These are phyloP conservation scores for Cataglyphis cursor DNA, from an alignment of 2,888 invertebrate genomes.

Conservation along the genomic window DNA sequence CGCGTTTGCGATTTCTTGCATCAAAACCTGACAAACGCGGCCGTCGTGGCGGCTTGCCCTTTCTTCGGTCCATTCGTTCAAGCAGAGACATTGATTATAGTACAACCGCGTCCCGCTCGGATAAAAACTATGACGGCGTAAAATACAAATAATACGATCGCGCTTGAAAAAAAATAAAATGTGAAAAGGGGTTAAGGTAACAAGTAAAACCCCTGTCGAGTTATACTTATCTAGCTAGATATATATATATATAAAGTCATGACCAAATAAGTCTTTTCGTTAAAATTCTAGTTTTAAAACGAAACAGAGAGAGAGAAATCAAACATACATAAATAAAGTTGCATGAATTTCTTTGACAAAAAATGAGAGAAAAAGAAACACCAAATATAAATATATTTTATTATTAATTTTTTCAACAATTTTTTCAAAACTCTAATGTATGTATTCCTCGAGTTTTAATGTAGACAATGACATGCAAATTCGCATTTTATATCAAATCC, in stretches of 20 bases:
- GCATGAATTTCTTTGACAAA: background rate
- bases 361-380: background rate
- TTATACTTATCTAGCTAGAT: background rate
- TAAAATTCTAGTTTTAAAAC: background rate
- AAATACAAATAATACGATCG: slow-evolving; percentile 3
- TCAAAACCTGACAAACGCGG: slow-evolving; percentile 61
- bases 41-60: slow-evolving; percentile 49
- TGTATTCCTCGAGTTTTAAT: background rate
- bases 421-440: background rate
- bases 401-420: background rate
- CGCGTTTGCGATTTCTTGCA: slow-evolving; percentile 66
- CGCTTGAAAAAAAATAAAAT: slow-evolving; percentile 17
- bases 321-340: background rate
- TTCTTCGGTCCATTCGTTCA: slow-evolving; percentile 57
- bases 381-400: background rate
- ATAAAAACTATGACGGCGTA: slow-evolving; percentile 43
- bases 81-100: slow-evolving; percentile 47
- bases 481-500: background rate
- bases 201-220: background rate
- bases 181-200: background rate
- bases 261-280: background rate
- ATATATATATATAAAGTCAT: slow-evolving; percentile 12
- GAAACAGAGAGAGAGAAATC: background rate
- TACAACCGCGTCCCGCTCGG: background rate
- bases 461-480: slow-evolving; percentile 6